Evolutionary conservation across 1,140 invertebrate genomes (phyloP).

Genomic region (Atopsyche davidsoni): DNA sequence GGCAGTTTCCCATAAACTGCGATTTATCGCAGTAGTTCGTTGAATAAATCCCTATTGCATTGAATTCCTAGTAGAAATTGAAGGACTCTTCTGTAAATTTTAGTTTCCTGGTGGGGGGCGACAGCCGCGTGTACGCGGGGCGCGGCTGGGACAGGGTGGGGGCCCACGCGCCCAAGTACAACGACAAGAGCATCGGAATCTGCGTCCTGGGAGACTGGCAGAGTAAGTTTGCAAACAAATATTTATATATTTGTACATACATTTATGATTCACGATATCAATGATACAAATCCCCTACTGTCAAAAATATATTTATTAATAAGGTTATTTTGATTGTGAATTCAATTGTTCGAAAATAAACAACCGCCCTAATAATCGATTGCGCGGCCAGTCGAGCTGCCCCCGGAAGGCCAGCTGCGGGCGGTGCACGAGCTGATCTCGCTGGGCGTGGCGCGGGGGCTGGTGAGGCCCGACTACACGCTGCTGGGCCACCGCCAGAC

Average conservation of each 20-base stretch:
- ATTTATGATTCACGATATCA: too few species aligned
- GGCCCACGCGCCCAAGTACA: conserved; percentile 65
- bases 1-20: too few species aligned
- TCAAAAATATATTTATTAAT: too few species aligned
- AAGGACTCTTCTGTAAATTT: too few species aligned
- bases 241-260: too few species aligned
- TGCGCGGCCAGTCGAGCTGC: conserved; percentile 47
- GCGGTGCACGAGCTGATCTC: conserved; percentile 55
- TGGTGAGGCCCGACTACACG: conserved; percentile 56
- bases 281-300: too few species aligned
- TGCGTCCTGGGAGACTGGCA: conserved; percentile 64
- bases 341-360: too few species aligned
- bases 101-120: conserved; percentile 73
- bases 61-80: conserved; percentile 6
- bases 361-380: neutral
- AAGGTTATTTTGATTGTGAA: too few species aligned
- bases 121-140: conserved; percentile 66
- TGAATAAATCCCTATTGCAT: neutral
- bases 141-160: conserved; percentile 67
- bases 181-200: conserved; percentile 66
- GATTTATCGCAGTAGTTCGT: too few species aligned
- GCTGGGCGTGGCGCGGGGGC: conserved; percentile 53
- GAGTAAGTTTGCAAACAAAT: too few species aligned
- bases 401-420: conserved; percentile 54
- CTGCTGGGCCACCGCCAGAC: conserved; percentile 66